Conservation (phyloP, 1,140 invertebrate genomes). For the Homalodisca vitripennis region DNA sequence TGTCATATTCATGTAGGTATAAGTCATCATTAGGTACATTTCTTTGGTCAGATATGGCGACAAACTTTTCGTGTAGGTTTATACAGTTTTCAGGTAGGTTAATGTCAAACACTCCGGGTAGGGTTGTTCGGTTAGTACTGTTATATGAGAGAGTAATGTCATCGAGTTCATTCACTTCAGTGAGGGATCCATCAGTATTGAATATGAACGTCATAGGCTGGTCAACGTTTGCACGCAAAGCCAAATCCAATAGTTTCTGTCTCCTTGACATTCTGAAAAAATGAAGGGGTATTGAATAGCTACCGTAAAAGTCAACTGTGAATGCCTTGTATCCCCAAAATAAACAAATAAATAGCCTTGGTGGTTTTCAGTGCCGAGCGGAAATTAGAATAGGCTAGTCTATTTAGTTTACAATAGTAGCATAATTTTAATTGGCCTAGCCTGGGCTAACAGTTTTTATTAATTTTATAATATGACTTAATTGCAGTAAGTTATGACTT, state of each 20-base stretch:
- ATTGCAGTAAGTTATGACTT: neutral
- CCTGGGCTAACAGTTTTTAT: no score
- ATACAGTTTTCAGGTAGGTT: neutral
- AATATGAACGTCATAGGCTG: neutral
- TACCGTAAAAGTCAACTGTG: neutral
- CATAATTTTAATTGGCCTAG: neutral
- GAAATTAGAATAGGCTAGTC: neutral
- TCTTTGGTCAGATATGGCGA: neutral
- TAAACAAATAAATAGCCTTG: neutral
- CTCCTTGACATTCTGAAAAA: slow-evolving; percentile 23
- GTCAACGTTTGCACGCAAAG: neutral
- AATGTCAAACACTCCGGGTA: neutral
- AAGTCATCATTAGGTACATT: neutral
- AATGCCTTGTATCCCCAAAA: slow-evolving; percentile 16
- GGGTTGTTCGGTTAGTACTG: no score
- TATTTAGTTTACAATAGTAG: neutral
- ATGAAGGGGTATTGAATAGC: neutral
- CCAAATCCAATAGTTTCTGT: slow-evolving; percentile 6
- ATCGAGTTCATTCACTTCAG: neutral
- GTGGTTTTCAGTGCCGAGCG: neutral
- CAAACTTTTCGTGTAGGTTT: neutral
- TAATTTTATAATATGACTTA: neutral
- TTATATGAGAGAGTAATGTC: neutral
- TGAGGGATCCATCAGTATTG: neutral
- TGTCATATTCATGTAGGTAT: neutral